Evolutionary conservation across 2,797 vertebrate species (phyloP).

Genomic region (Semaprochilodus insignis): DNA sequence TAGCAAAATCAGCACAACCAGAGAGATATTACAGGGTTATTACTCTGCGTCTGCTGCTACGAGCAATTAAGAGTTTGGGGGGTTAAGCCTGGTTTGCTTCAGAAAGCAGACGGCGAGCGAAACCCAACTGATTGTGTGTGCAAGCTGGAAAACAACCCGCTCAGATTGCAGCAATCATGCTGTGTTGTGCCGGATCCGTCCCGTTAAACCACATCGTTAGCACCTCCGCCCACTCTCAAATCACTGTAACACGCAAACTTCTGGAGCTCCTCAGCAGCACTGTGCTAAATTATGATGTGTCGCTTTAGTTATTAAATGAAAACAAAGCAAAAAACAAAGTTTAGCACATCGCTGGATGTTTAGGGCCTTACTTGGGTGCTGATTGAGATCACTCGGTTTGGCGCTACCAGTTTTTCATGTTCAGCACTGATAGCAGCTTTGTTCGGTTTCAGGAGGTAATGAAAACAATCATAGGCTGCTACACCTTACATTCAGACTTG

Average conservation of each 20-base stretch:
- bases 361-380: neutral
- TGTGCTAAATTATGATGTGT: constrained; percentile 36
- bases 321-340: constrained; percentile 6
- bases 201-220: constrained; percentile 34
- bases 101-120: neutral
- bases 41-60: constrained; percentile 25
- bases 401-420: neutral
- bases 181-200: neutral
- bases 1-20: constrained; percentile 15
- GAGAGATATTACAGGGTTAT: constrained; percentile 24
- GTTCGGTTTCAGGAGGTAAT: neutral
- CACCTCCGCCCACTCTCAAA: constrained; percentile 23
- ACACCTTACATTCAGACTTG: too few species aligned
- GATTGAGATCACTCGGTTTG: neutral
- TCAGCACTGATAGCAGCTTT: too few species aligned
- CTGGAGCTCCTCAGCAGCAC: neutral
- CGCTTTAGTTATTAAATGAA: neutral
- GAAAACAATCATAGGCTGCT: too few species aligned
- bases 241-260: constrained; percentile 1
- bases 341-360: neutral
- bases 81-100: constrained; percentile 22
- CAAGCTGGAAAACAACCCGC: constrained; percentile 4
- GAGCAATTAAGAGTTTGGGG: constrained; percentile 25
- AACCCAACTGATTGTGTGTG: neutral
- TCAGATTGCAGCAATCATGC: constrained; percentile 24